Base-by-base conservation (phyloP, 2,797 vertebrate genomes). In the Acestrorhynchus altus region DNA sequence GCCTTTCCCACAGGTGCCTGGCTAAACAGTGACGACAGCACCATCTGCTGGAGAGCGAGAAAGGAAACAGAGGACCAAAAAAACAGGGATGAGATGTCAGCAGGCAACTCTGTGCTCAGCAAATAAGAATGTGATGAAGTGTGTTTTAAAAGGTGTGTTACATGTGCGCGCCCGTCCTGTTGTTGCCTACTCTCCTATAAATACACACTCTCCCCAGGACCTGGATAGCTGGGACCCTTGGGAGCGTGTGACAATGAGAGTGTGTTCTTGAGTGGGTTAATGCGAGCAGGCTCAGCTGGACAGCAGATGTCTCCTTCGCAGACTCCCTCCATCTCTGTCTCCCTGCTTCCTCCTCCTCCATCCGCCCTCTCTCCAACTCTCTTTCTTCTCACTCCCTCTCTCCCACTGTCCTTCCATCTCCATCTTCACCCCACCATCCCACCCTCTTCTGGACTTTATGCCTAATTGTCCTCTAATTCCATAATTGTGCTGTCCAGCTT, bases 1-100 rank as follows among this genome's bases (percentile, higher is more conserved):
- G 81, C 82, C 86, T 83, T 79, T 90, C 89, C 89, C 90, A 84
- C 79, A 90, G 91, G 91, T 89, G 90, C 85, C 51, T 70, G 64
- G 65, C 76, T 90, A 93, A 91, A 86, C 68, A 94, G 90, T 86
- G 89, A 79, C 85, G 87, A 92, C 89, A 92, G 76, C 90, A 85
- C 90, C 91, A 90, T 92, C 92, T 93, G 89, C 91, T 94, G 93
- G 90, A 76, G 11, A 10, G 68, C 75, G 15, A 24, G 54, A 52
- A 61, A 68, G 16, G n/a, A 35, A 35, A 35, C 31, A 35, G n/a
- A n/a, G n/a, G n/a, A n/a, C n/a, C 31, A 35, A 6, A 35, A 40
- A n/a, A 7, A 63, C 52, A 57, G 20, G 18, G 0, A 6, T 11
- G 18, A 54, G 31, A 54, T 26, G 57, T 60, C 59, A 71, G 67